Evolutionary conservation across 2,888 invertebrate genomes (phyloP), one percentile per base, ranked within the genome.

Genomic region (Cataglyphis livida): DNA sequence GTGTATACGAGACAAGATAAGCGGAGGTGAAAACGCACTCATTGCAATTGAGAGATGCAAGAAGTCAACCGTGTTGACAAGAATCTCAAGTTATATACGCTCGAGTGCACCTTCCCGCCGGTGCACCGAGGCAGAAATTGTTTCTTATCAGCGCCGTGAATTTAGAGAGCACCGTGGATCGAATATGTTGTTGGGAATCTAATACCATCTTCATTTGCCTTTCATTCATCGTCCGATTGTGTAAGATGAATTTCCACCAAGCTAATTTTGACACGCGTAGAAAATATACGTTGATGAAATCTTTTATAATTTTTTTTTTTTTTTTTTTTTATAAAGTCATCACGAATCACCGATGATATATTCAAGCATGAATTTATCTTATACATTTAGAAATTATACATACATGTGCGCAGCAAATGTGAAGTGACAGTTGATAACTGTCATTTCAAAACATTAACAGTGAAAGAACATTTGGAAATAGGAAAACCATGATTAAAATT

Each of bases 71-170:
- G 32, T 57, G 41, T 28, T 32, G 48, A 51, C 48, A 41, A 70
- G 38, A 70, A 78, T 57, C 21, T 78, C 41, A 57, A 75, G 41
- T 44, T 62, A 41, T 15, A 21, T 7, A 62, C 41, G n/a, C 74
- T 74, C 10, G 9, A 28, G 9, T 41, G 25, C 25, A n/a, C 4
- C 65, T 21, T 35, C 10, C 28, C 38, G 25, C 32, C 32, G n/a
- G 9, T 10, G 3, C 44, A 48, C 21, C 28, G 21, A 15, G 21
- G 54, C 68, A 32, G 54, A 68, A 68, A 57, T 18, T 28, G 15
- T 41, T 57, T 68, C 68, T 68, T 41, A 78, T 68, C 57, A 21
- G 41, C 15, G 54, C 5, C n/a, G n/a, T 38, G 41, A 78, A 78
- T 68, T 78, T 57, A 51, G 12, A 35, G 35, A 35, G 35, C 4